These are phyloP conservation scores for Agrochola lychnidis DNA, from an alignment of 2,888 invertebrate genomes.

Conservation along the genomic window DNA sequence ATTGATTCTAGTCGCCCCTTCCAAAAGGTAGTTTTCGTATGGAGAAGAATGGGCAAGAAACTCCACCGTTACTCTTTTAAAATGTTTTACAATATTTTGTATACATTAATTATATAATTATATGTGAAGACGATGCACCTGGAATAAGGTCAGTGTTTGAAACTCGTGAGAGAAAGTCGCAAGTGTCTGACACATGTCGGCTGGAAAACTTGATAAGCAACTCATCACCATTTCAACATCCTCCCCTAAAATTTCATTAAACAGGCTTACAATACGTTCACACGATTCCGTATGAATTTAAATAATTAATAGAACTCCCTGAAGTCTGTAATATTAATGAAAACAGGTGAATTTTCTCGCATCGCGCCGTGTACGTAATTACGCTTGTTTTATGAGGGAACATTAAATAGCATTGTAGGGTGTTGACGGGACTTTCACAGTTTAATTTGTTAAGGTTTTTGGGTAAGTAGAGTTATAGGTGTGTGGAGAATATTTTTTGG, in stretches of 20 bases:
- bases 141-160: background rate
- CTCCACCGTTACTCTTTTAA: too few species aligned
- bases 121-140: too few species aligned
- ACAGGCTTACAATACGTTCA: slow-evolving; percentile 43
- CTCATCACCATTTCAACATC: background rate
- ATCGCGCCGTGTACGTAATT: slow-evolving; percentile 63
- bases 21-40: too few species aligned
- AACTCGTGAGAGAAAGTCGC: background rate
- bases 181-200: background rate
- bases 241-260: slow-evolving; percentile 42
- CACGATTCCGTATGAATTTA: slow-evolving; percentile 62
- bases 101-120: too few species aligned
- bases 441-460: slow-evolving; percentile 36
- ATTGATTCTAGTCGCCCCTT: too few species aligned
- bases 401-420: slow-evolving; percentile 58
- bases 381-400: slow-evolving; percentile 57
- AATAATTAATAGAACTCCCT: slow-evolving; percentile 68
- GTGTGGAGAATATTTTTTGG: slow-evolving; percentile 15
- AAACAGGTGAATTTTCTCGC: slow-evolving; percentile 71
- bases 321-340: slow-evolving; percentile 67
- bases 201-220: background rate
- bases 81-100: too few species aligned
- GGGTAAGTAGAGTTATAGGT: slow-evolving; percentile 16
- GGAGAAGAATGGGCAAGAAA: too few species aligned
- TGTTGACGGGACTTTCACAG: slow-evolving; percentile 42